A percentile compares a stretch with the other conserved stretches of the same genome.
These are phyloP conservation scores for Solea senegalensis DNA, from an alignment of 2,113 vertebrate genomes.

Conservation along the genomic window DNA sequence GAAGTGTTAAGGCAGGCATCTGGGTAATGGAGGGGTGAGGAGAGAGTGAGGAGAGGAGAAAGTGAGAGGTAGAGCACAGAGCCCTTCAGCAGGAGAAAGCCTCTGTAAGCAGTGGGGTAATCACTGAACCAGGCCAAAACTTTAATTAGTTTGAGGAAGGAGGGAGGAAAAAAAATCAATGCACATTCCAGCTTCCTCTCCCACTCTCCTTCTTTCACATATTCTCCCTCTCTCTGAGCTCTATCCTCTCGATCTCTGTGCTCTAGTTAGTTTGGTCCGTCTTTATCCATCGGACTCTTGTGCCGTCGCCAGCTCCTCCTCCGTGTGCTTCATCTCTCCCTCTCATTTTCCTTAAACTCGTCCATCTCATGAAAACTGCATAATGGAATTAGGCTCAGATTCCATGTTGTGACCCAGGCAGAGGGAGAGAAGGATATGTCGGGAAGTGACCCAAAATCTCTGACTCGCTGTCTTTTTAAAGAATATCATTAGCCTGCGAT, in stretches of 20 bases:
- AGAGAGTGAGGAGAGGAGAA: constrained; percentile 25
- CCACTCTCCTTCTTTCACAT: constrained; percentile 43
- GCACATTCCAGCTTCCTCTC: constrained; percentile 70
- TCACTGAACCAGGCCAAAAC: constrained; percentile 82
- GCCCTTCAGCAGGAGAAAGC: constrained; percentile 71
- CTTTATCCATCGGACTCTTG: constrained; percentile 61
- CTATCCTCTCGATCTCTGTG: constrained; percentile 59
- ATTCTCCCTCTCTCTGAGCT: constrained; percentile 24
- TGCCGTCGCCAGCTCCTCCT: constrained; percentile 37
- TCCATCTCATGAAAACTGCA: constrained; percentile 69
- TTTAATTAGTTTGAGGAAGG: constrained; percentile 82
- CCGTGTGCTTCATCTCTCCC: constrained; percentile 33
- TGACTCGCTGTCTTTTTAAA: constrained; percentile 25
- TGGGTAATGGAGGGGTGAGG: constrained; percentile 36
- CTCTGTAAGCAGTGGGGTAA: constrained; percentile 77
- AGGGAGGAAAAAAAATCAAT: constrained; percentile 75
- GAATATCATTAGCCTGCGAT: constrained; percentile 30
- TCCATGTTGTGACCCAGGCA: constrained; percentile 54
- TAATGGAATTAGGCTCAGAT: constrained; percentile 72
- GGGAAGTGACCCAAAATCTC: constrained; percentile 57
- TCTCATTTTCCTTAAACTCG: constrained; percentile 61
- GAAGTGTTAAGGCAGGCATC: constrained; percentile 66
- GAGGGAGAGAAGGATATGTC: constrained; percentile 34
- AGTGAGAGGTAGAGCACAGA: constrained; percentile 60
- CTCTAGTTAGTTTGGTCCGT: constrained; percentile 63